Evolutionary conservation across 1,140 invertebrate species (phyloP).

Genomic region (Pseudomyrmex dendroicus): DNA sequence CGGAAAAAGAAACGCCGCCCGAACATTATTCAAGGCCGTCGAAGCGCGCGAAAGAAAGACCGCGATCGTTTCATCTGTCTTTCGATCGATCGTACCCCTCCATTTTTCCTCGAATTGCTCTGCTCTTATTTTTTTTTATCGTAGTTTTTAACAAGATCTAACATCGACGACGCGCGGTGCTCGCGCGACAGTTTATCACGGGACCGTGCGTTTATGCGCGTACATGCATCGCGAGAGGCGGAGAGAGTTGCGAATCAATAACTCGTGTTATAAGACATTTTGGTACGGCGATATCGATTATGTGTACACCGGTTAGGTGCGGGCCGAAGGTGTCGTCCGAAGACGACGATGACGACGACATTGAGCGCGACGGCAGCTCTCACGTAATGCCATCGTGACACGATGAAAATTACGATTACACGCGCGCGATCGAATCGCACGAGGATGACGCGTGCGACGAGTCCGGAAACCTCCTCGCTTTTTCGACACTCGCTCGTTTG

Average conservation of each 20-base stretch:
- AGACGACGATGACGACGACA: slow-evolving; percentile 18
- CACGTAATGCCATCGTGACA: slow-evolving; percentile 32
- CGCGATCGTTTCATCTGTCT: background rate
- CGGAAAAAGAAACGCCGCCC: no score
- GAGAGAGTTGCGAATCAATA: slow-evolving; percentile 63
- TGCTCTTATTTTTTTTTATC: background rate
- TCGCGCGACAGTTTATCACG: slow-evolving; percentile 33
- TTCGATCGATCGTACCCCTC: background rate
- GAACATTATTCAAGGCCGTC: background rate
- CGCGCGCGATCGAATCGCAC: slow-evolving; percentile 19
- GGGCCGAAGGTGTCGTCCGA: slow-evolving; percentile 57
- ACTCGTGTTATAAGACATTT: slow-evolving; percentile 60
- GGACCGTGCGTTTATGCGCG: slow-evolving; percentile 47
- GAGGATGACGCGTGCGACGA: slow-evolving; percentile 27
- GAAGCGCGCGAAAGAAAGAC: slow-evolving; percentile 8
- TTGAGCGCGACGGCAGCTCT: slow-evolving; percentile 11
- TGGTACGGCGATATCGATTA: slow-evolving; percentile 61
- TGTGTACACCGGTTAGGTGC: slow-evolving; percentile 54
- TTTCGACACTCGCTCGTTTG: slow-evolving; percentile 30
- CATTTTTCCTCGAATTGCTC: background rate
- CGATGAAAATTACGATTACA: slow-evolving; percentile 57
- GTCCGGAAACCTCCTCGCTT: slow-evolving; percentile 5
- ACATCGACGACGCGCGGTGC: background rate
- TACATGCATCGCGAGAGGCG: slow-evolving; percentile 46
- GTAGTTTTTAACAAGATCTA: background rate